Percentiles rank a stretch among this genome's conserved stretches.
Conservation (phyloP, 2,797 vertebrate species). For the Poeciliopsis presidionis region DNA sequence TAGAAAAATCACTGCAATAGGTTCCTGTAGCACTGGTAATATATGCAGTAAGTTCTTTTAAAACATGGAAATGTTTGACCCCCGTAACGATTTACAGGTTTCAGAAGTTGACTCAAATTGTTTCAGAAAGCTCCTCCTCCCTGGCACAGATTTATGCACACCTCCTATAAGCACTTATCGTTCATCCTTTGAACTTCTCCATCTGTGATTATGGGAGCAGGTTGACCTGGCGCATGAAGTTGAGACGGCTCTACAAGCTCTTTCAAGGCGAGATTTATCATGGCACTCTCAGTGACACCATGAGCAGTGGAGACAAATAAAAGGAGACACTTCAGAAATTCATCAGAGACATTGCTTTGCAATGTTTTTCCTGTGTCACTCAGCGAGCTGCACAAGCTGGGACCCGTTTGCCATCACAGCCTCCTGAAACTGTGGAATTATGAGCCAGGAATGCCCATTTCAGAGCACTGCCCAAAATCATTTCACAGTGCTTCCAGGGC, state of each 20-base stretch:
- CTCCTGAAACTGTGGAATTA: conserved; percentile 68
- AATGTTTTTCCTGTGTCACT: conserved; percentile 71
- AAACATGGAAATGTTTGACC: conserved; percentile 21
- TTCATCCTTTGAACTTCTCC: conserved; percentile 53
- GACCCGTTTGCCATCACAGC: conserved; percentile 71
- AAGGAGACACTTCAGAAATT: conserved; percentile 53
- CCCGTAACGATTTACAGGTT: conserved; percentile 58
- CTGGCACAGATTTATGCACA: conserved; percentile 62
- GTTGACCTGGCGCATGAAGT: conserved; percentile 31
- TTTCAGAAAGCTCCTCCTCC: conserved; percentile 54
- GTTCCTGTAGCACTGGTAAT: conserved; percentile 12
- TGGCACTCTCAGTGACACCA: conserved; percentile 10
- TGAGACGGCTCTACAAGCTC: conserved; percentile 56
- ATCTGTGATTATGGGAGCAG: conserved; percentile 51
- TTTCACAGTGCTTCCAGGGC: conserved; percentile 64
- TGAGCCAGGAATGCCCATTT: conserved; percentile 76
- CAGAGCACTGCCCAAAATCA: conserved; percentile 72
- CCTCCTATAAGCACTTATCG: conserved; percentile 62
- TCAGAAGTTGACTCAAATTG: conserved; percentile 50
- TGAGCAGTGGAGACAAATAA: conserved; percentile 11
- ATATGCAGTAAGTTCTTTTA: background rate
- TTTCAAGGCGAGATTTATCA: conserved; percentile 55
- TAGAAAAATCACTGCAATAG: background rate
- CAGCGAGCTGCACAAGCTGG: conserved; percentile 71
- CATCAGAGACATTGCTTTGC: conserved; percentile 42